Percentiles rank a stretch among this genome's conserved stretches.
Conservation (phyloP, 1,140 invertebrate species). For the Temnothorax curvispinosus region DNA sequence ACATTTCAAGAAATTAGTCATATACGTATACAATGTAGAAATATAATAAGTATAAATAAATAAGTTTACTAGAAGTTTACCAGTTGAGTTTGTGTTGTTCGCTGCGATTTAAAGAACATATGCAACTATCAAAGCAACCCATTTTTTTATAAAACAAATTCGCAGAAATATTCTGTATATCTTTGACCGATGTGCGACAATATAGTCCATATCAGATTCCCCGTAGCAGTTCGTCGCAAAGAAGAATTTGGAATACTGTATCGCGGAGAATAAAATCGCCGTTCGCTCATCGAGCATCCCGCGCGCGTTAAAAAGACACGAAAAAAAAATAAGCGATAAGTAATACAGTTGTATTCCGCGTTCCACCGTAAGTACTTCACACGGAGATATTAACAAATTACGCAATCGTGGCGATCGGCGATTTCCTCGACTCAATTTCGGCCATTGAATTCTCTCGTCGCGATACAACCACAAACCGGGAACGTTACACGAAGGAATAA, state of each 20-base stretch:
- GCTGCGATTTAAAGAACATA: not conserved
- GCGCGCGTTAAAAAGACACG: not conserved
- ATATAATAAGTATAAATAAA: not conserved
- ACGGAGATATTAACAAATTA: constrained; percentile 16
- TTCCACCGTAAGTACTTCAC: not conserved
- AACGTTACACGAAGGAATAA: constrained; percentile 63
- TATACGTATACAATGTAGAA: not conserved
- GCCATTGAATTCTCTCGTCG: constrained; percentile 52
- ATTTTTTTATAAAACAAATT: not conserved
- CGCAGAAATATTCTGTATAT: not conserved
- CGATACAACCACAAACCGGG: constrained; percentile 18
- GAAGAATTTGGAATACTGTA: not conserved
- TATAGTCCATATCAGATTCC: not conserved
- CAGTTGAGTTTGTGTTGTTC: not conserved
- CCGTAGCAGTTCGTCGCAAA: not conserved
- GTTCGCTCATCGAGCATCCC: not conserved
- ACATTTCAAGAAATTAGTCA: not conserved
- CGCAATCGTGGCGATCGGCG: not conserved
- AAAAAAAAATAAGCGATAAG: not conserved
- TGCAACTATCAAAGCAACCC: not conserved
- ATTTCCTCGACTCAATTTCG: constrained; percentile 49
- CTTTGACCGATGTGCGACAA: not conserved
- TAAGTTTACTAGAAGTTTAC: not conserved
- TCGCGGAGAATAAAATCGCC: constrained; percentile 4
- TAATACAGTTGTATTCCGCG: not conserved